Evolutionary conservation across 1,140 invertebrate genomes (phyloP), one percentile per base, ranked within the genome.

Genomic region (Ganaspis sp.): DNA sequence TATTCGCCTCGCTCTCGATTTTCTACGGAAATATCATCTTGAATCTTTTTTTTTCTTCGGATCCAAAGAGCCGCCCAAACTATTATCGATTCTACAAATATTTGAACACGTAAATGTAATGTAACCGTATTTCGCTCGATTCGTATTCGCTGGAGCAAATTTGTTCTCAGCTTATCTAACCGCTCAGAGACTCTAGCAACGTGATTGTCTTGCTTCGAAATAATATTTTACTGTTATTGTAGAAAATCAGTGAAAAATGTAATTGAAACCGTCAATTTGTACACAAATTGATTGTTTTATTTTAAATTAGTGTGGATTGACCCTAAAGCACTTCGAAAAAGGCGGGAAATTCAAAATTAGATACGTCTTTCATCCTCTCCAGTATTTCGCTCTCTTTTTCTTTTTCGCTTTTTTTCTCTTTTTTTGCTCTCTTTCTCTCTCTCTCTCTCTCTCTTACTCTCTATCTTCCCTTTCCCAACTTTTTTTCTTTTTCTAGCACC

Each of bases 141-240:
- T 64, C 58, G 58, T 29, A 15, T 23, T 64, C 29, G 58, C 23
- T 11, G 26, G 58, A n/a, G 58, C 58, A 64, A 64, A 64, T 64
- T 64, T 64, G 58, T 26, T 64, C 23, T 64, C 11, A 64, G 58
- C 58, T 64, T 64, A 64, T 64, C 58, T 64, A 64, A 64, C 58
- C 58, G 58, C 58, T n/a, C 58, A 64, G 58, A 9, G 11, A 17
- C 58, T 9, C 15, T 12, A 5, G 17, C 5, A 26, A 15, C 23
- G 58, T 34, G 58, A 64, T 64, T 29, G 23, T 34, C 26, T 21
- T 29, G 12, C 29, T 64, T 34, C 12, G 58, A 29, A n/a, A 34
- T 29, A n/a, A 26, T 64, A n/a, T 64, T 64, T 4, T 1, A 29
- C 29, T 29, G 4, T 15, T 8, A 64, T n/a, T n/a, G n/a, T n/a